Conservation (phyloP, 2,888 invertebrate species). For the Coronaproctus castanopsis region DNA sequence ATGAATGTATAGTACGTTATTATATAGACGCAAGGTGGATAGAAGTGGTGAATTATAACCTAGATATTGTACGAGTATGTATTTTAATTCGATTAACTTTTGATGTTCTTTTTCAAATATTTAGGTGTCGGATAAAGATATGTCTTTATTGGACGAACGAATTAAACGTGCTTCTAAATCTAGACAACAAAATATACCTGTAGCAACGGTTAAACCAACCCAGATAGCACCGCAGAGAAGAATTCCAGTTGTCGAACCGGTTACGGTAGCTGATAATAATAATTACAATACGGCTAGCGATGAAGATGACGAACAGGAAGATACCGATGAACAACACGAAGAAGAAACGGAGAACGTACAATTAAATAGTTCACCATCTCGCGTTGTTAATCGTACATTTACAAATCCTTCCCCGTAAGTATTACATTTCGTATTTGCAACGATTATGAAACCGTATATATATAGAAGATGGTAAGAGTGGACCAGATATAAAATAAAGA, state of each 20-base stretch:
- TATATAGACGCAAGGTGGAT: too few species aligned
- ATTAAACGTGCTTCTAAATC: conserved; percentile 70
- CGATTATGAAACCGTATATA: too few species aligned
- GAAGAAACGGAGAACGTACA: not conserved
- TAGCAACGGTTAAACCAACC: conserved; percentile 28
- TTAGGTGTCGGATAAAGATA: conserved; percentile 88
- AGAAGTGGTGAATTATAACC: too few species aligned
- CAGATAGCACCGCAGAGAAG: conserved; percentile 25
- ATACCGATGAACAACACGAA: not conserved
- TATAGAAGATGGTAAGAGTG: too few species aligned
- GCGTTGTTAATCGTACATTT: not conserved
- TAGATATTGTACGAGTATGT: too few species aligned
- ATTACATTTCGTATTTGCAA: too few species aligned
- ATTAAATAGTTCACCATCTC: not conserved
- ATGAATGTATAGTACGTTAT: too few species aligned
- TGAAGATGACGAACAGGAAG: too few species aligned
- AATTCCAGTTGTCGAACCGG: conserved; percentile 14
- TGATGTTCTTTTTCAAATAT: too few species aligned
- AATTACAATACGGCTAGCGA: conserved; percentile 21
- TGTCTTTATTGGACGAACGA: conserved; percentile 80
- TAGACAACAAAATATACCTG: conserved; percentile 22
- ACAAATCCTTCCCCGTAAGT: too few species aligned
- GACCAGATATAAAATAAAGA: too few species aligned
- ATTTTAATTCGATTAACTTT: too few species aligned
- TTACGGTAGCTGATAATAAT: conserved; percentile 24